These are phyloP conservation scores for Leucophora obtusa DNA, from an alignment of 2,888 invertebrate genomes.

Conservation along the genomic window DNA sequence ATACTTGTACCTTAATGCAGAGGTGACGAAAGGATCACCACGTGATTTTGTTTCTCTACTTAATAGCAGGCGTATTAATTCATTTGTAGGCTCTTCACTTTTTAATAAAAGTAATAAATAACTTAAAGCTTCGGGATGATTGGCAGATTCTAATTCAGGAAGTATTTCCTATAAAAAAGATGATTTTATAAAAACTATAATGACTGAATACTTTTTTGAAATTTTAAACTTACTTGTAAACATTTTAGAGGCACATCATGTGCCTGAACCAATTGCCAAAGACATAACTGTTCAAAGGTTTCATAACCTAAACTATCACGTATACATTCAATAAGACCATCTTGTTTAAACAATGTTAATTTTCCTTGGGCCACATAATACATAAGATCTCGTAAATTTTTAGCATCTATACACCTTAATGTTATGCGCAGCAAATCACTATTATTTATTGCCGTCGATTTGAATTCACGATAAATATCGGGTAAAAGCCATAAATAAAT, in stretches of 20 bases:
- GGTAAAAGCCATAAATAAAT: constrained; percentile 95
- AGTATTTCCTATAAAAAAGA: constrained; percentile 78
- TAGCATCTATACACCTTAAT: constrained; percentile 93
- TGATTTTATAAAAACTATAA: not conserved
- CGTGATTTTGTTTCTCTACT: constrained; percentile 85
- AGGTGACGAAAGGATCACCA: constrained; percentile 92
- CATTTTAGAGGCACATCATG: constrained; percentile 96
- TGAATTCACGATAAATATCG: constrained; percentile 94
- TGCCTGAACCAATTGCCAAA: constrained; percentile 97
- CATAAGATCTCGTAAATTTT: constrained; percentile 92
- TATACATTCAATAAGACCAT: constrained; percentile 86
- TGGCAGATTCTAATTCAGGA: constrained; percentile 87
- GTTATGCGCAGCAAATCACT: constrained; percentile 92
- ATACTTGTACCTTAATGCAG: constrained; percentile 91
- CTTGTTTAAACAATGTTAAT: constrained; percentile 87
- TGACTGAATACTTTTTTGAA: not conserved
- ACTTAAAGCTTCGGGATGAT: constrained; percentile 95
- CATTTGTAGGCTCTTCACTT: constrained; percentile 93
- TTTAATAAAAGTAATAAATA: constrained; percentile 93
- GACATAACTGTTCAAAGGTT: constrained; percentile 97
- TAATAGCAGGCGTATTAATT: constrained; percentile 90
- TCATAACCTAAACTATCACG: constrained; percentile 95
- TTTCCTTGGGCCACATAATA: constrained; percentile 94
- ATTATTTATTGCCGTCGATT: constrained; percentile 91
- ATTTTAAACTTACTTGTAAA: constrained; percentile 79